A percentile compares a stretch with the other conserved stretches of the same genome.
Conservation (phyloP, 1,140 invertebrate genomes). For the Drosophila pachea region DNA sequence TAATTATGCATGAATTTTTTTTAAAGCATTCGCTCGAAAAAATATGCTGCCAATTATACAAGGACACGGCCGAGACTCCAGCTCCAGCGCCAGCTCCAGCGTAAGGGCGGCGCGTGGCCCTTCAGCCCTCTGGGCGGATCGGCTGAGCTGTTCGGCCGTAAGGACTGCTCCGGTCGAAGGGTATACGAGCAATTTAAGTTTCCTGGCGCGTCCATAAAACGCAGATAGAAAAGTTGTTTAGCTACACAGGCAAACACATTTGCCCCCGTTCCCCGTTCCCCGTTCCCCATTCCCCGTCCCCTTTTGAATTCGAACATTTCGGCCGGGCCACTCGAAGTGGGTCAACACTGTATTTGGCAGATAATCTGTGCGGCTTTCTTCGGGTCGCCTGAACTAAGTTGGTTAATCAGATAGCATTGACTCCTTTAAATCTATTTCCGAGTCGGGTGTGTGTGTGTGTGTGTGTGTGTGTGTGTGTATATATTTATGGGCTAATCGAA, state of each 20-base stretch:
- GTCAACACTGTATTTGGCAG: not conserved
- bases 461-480: not conserved
- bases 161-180: not conserved
- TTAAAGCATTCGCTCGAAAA: constrained; percentile 9
- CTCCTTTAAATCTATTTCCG: not conserved
- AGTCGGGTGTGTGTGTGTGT: not conserved
- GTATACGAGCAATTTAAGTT: constrained; percentile 38
- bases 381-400: not conserved
- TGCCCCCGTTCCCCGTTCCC: not conserved
- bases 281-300: not conserved
- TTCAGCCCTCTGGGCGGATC: too few relatives aligned
- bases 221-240: constrained; percentile 22
- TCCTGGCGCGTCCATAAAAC: constrained; percentile 20
- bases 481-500: not conserved
- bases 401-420: not conserved
- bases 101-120: too few relatives aligned
- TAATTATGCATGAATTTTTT: constrained; percentile 57
- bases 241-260: constrained; percentile 4
- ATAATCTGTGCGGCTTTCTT: not conserved
- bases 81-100: constrained; percentile 2
- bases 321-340: not conserved
- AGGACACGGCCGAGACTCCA: constrained; percentile 17
- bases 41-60: constrained; percentile 42
- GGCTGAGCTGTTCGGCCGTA: not conserved
- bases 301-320: not conserved